phyloP scores from a whole-genome alignment of 2,113 vertebrate genomes.

The Choloepus hoffmanni region DNA sequence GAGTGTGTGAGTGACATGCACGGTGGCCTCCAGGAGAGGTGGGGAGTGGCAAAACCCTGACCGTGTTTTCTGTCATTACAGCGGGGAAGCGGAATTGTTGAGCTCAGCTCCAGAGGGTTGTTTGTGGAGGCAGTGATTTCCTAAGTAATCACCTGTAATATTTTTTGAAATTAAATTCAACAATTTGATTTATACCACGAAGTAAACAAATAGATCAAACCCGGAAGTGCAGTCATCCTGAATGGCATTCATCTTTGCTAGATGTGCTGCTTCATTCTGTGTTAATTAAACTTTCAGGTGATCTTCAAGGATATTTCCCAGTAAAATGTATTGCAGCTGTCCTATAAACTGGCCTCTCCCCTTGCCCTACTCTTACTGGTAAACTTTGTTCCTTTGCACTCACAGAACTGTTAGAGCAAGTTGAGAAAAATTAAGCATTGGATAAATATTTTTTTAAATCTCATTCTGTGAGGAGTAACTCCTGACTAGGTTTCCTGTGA shows the following conservation, averaged over 20 bases:
- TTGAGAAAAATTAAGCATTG: background rate
- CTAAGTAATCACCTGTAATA: constrained; percentile 48
- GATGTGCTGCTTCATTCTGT: background rate
- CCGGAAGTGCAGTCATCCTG: background rate
- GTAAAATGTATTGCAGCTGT: background rate
- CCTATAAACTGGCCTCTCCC: background rate
- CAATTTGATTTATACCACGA: constrained; percentile 58
- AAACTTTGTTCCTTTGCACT: background rate
- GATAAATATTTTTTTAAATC: background rate
- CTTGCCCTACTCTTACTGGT: background rate
- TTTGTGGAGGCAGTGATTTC: constrained; percentile 48
- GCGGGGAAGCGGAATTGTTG: background rate
- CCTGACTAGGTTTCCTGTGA: background rate
- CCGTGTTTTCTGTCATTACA: background rate
- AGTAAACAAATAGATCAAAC: constrained; percentile 50
- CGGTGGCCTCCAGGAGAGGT: background rate
- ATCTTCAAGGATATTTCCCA: constrained; percentile 56
- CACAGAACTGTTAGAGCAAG: constrained; percentile 7
- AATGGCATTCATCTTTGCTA: constrained; percentile 42
- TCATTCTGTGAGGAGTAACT: background rate
- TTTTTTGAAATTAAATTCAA: constrained; percentile 60
- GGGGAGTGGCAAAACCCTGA: background rate
- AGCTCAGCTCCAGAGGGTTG: constrained; percentile 4
- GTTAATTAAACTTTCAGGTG: constrained; percentile 38
- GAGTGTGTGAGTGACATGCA: background rate